Percentiles rank a stretch among this genome's conserved stretches.
These are phyloP conservation scores for Hippopotamus amphibius DNA, from an alignment of 2,113 vertebrate genomes.

Conservation along the genomic window DNA sequence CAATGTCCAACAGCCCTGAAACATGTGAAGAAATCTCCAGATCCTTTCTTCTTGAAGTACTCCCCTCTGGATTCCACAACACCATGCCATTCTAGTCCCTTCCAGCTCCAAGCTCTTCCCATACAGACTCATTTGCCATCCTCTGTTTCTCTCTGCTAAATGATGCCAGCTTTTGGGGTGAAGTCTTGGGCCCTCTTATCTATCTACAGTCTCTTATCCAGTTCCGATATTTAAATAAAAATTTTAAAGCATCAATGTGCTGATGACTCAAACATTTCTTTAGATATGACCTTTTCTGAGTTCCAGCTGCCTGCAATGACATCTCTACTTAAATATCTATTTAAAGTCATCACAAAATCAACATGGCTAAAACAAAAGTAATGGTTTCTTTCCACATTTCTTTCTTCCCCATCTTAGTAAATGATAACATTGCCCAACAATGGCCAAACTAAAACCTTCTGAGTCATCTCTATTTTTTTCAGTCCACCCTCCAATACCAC, in stretches of 20 bases:
- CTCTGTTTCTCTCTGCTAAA: neutral
- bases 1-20: neutral
- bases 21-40: neutral
- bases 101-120: neutral
- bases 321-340: neutral
- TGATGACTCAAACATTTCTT: neutral
- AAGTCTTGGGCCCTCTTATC: neutral
- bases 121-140: neutral
- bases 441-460: neutral
- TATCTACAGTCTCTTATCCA: neutral
- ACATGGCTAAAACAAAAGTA: neutral
- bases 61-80: neutral
- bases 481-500: neutral
- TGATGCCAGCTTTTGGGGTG: neutral
- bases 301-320: neutral
- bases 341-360: slow-evolving; percentile 3
- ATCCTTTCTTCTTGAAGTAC: neutral
- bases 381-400: neutral
- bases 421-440: neutral
- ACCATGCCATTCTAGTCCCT: neutral
- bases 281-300: neutral
- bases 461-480: neutral
- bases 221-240: neutral
- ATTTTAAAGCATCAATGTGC: neutral
- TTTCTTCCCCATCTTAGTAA: neutral